A percentile compares a stretch with the other conserved stretches of the same genome.
phyloP scores from a whole-genome alignment of 2,113 vertebrate species.

The Tachuris rubrigastra region DNA sequence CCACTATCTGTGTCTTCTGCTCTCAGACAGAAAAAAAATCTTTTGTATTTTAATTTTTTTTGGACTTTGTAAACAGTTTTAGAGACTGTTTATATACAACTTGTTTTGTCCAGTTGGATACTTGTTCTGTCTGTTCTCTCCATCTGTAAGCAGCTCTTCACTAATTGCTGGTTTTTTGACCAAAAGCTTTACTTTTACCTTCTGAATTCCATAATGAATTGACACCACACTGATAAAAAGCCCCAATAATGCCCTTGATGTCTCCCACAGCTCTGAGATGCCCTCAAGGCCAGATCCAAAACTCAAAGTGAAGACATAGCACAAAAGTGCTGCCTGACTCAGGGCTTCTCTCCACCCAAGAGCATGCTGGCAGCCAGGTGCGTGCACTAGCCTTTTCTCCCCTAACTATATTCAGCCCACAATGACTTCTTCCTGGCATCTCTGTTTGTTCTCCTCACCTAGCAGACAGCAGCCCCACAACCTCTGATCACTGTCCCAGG shows the following conservation, averaged over 20 bases:
- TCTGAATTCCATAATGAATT: background rate
- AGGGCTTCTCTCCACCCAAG: background rate
- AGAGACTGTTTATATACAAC: background rate
- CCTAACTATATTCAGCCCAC: background rate
- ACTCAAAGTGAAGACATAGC: background rate
- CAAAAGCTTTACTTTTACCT: background rate
- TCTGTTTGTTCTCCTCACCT: background rate
- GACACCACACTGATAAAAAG: background rate
- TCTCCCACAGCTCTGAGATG: background rate
- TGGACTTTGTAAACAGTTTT: background rate
- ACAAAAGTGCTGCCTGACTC: background rate
- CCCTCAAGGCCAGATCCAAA: background rate
- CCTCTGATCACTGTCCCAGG: background rate
- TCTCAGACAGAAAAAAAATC: background rate
- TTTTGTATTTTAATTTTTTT: background rate
- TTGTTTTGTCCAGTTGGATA: background rate
- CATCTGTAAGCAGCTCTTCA: background rate
- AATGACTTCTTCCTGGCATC: background rate
- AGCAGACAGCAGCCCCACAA: background rate
- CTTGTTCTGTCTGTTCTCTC: background rate
- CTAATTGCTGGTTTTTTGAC: background rate
- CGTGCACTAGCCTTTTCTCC: background rate
- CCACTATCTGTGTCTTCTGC: background rate
- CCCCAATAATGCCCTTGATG: background rate
- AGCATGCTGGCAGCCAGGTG: rapidly evolving